phyloP scores from a whole-genome alignment of 1,140 invertebrate genomes.

The Maniola jurtina region DNA sequence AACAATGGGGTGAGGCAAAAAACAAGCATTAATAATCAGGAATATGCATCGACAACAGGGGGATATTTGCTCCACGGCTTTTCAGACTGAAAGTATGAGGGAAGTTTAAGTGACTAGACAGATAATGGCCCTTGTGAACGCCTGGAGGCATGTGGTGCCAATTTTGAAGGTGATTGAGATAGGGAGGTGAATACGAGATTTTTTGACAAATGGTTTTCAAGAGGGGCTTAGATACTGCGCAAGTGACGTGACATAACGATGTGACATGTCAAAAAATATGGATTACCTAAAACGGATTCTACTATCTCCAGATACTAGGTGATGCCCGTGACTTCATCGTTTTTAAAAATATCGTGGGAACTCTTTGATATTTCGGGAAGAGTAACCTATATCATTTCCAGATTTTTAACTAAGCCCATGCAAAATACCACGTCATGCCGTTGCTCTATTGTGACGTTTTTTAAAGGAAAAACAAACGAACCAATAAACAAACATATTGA shows the following conservation, averaged over 20 bases:
- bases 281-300: not conserved
- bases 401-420: no score
- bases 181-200: slow-evolving; percentile 16
- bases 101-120: slow-evolving; percentile 34
- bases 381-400: no score
- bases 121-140: slow-evolving; percentile 31
- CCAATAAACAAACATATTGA: no score
- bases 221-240: not conserved
- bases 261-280: not conserved
- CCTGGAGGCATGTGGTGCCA: slow-evolving; percentile 29
- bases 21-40: slow-evolving; percentile 75
- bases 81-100: slow-evolving; percentile 31
- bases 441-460: no score
- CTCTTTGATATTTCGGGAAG: no score
- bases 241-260: not conserved
- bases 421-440: no score
- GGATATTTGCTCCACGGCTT: slow-evolving; percentile 38
- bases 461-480: no score
- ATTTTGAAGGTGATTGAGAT: slow-evolving; percentile 20
- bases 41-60: slow-evolving; percentile 70
- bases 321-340: no score
- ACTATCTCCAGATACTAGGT: not conserved
- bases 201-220: slow-evolving; percentile 14
- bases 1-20: slow-evolving; percentile 73
- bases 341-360: no score